Percentiles rank a stretch among this genome's conserved stretches.
These are phyloP conservation scores for Drosophila simulans DNA, from an alignment of 1,140 invertebrate species.

Conservation along the genomic window DNA sequence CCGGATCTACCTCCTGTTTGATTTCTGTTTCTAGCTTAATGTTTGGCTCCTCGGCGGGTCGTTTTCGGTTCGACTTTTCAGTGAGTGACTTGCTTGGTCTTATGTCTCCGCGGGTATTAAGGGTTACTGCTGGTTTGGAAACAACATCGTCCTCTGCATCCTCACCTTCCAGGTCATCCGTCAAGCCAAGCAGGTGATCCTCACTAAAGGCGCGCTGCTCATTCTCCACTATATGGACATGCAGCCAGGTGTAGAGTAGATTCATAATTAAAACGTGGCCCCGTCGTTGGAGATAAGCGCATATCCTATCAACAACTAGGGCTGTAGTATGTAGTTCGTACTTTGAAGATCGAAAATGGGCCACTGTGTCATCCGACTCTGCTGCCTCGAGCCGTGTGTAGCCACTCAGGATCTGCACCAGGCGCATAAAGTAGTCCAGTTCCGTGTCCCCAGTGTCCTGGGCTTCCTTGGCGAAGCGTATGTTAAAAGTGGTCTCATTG, in stretches of 20 bases:
- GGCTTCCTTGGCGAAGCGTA: conserved; percentile 82
- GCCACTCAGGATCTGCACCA: conserved; percentile 74
- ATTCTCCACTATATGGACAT: conserved; percentile 86
- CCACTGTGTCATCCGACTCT: conserved; percentile 66
- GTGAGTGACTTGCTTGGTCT: conserved; percentile 38
- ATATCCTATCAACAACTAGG: conserved; percentile 87
- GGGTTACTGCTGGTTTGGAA: not conserved
- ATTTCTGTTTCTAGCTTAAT: conserved; percentile 57
- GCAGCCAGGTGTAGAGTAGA: conserved; percentile 87
- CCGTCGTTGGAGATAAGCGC: conserved; percentile 88
- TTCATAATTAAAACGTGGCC: conserved; percentile 89
- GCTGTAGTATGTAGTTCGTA: conserved; percentile 89
- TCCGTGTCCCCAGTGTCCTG: conserved; percentile 68
- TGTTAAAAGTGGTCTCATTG: conserved; percentile 48
- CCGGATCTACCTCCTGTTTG: conserved; percentile 44
- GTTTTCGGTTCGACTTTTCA: conserved; percentile 49
- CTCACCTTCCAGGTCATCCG: conserved; percentile 52
- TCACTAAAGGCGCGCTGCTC: conserved; percentile 77
- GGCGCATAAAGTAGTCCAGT: conserved; percentile 75
- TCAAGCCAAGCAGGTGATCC: conserved; percentile 66
- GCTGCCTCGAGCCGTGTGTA: conserved; percentile 73
- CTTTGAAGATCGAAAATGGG: conserved; percentile 85
- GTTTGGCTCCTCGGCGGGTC: conserved; percentile 57
- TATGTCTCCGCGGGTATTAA: conserved; percentile 22
- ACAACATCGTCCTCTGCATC: conserved; percentile 32